Conservation (phyloP, 2,113 vertebrate genomes). For the Apteryx owenii region DNA sequence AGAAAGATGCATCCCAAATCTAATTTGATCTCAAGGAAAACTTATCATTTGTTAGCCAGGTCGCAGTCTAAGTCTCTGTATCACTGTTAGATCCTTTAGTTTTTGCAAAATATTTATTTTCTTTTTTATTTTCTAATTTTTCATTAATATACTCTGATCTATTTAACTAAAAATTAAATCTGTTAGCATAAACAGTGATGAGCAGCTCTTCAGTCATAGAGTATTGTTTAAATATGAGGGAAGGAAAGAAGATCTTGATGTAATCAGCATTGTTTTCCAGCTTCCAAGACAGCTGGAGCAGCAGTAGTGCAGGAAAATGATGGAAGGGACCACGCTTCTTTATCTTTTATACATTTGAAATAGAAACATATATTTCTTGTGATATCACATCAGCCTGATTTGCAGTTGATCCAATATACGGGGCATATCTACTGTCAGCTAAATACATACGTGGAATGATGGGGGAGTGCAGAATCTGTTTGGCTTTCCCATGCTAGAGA, state of each 20-base stretch:
- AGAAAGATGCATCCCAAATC: background rate
- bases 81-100: background rate
- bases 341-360: background rate
- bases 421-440: conserved; percentile 36
- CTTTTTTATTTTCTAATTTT: background rate
- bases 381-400: background rate
- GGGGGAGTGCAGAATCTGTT: conserved; percentile 43
- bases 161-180: background rate
- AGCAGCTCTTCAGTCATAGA: background rate
- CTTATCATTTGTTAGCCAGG: background rate
- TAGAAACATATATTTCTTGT: background rate
- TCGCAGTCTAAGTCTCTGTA: background rate
- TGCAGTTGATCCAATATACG: background rate
- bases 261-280: background rate
- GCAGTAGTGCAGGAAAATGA: background rate
- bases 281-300: background rate
- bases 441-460: background rate
- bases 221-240: background rate
- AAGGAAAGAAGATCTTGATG: background rate
- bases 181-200: background rate
- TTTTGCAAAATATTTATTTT: background rate
- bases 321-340: background rate
- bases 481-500: conserved; percentile 54
- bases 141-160: background rate
- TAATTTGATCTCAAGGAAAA: background rate